Evolutionary conservation across 2,888 invertebrate genomes (phyloP).

Genomic region (Cataglyphis albicans): DNA sequence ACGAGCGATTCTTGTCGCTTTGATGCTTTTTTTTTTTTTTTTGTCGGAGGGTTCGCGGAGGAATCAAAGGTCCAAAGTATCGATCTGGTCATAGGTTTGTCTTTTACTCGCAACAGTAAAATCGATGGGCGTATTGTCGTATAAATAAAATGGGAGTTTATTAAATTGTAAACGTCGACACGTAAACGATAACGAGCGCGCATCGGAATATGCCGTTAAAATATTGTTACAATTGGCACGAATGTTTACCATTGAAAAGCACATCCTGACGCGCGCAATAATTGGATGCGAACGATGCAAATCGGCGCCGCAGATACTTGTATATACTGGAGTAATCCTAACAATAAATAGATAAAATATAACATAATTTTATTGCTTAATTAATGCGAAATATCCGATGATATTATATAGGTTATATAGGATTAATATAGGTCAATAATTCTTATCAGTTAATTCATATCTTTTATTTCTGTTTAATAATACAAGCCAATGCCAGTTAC

Average conservation of each 20-base stretch:
- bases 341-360: conserved; percentile 42
- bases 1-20: conserved; percentile 18
- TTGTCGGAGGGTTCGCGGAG: not conserved
- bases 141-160: conserved; percentile 51
- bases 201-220: conserved; percentile 46
- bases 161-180: conserved; percentile 54
- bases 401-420: not conserved
- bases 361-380: conserved; percentile 9
- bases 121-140: conserved; percentile 42
- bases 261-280: conserved; percentile 47
- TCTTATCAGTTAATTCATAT: not conserved
- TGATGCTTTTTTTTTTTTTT: not conserved
- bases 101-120: conserved; percentile 17
- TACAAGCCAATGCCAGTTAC: not conserved
- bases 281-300: conserved; percentile 50
- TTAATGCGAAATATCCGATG: conserved; percentile 12
- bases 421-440: not conserved
- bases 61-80: conserved; percentile 33
- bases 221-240: conserved; percentile 57
- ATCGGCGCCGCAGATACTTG: conserved; percentile 33
- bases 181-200: conserved; percentile 52
- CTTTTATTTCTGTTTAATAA: not conserved
- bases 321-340: conserved; percentile 33
- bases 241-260: conserved; percentile 53
- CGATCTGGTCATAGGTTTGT: conserved; percentile 9